Evolutionary conservation across 2,113 vertebrate genomes (phyloP).

Genomic region (Nematolebias whitei): DNA sequence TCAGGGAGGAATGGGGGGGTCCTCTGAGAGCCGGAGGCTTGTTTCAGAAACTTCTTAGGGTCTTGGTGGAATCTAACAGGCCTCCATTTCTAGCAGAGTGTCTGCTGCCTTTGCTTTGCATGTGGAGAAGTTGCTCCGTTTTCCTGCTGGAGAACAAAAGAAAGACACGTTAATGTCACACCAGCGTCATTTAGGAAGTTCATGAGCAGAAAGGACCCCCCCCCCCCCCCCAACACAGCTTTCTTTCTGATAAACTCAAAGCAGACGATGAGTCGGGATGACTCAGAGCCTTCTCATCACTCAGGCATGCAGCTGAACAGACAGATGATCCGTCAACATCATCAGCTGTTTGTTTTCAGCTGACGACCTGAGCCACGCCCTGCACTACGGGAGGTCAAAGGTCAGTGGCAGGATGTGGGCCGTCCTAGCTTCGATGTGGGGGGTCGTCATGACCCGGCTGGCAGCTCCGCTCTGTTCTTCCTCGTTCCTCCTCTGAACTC

Average conservation of each 20-base stretch:
- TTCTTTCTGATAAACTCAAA: slow-evolving; percentile 26
- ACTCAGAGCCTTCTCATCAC: slow-evolving; percentile 49
- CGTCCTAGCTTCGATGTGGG: slow-evolving; percentile 68
- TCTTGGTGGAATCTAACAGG: slow-evolving; percentile 87
- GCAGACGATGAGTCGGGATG: slow-evolving; percentile 34
- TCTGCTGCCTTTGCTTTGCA: slow-evolving; percentile 96
- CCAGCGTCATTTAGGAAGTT: no score
- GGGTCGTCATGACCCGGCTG: slow-evolving; percentile 74
- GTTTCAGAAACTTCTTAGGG: slow-evolving; percentile 61
- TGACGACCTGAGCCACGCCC: slow-evolving; percentile 35
- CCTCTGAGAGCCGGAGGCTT: slow-evolving; percentile 74
- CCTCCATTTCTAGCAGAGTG: slow-evolving; percentile 98
- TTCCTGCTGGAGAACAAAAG: slow-evolving; percentile 84
- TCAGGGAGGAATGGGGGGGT: slow-evolving; percentile 21
- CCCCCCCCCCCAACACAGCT: slow-evolving; percentile 16
- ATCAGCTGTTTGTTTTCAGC: slow-evolving; percentile 13
- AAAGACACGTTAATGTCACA: slow-evolving; percentile 5
- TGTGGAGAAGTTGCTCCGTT: slow-evolving; percentile 91
- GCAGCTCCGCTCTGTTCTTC: slow-evolving; percentile 33
- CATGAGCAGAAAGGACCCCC: no score
- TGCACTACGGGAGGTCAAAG: slow-evolving; percentile 55
- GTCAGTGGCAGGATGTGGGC: slow-evolving; percentile 73
- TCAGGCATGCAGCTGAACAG: slow-evolving; percentile 20
- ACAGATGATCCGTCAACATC: slow-evolving; percentile 29
- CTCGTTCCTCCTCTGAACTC: slow-evolving; percentile 47